Conservation (phyloP, 2,888 invertebrate species). For the Ellobium chinense region DNA sequence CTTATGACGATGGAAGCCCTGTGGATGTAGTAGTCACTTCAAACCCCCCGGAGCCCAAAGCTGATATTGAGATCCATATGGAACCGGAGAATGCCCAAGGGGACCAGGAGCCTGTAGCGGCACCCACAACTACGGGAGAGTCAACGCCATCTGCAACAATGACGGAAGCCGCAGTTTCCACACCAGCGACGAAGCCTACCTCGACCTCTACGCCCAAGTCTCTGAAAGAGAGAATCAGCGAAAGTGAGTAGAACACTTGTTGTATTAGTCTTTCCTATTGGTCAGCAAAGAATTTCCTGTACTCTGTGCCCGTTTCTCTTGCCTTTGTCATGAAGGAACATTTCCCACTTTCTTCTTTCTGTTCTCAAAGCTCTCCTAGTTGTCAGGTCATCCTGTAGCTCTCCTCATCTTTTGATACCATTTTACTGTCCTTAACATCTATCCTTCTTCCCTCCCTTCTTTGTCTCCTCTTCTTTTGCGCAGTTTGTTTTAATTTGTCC, state of each 20-base stretch:
- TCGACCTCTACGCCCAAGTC: constrained; percentile 35
- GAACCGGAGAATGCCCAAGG: neutral
- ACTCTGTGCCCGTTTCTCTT: no score
- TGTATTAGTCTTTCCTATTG: no score
- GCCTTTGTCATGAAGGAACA: no score
- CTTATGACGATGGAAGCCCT: neutral
- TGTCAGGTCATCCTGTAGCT: no score
- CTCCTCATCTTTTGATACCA: no score
- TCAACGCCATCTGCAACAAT: neutral
- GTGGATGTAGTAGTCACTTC: neutral
- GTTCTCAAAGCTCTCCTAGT: no score
- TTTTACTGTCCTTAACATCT: no score
- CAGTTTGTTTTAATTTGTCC: no score
- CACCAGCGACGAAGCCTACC: neutral
- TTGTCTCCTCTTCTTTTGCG: no score
- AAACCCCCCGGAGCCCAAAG: neutral
- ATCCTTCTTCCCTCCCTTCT: no score
- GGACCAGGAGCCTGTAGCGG: neutral
- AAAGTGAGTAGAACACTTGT: constrained; percentile 38
- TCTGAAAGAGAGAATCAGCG: constrained; percentile 36
- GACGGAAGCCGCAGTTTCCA: neutral
- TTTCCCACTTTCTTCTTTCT: no score
- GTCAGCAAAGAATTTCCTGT: no score
- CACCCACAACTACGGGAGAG: neutral
- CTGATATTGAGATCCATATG: neutral